Base-by-base conservation (phyloP, 2,888 invertebrate genomes). In the Diaperis boleti region DNA sequence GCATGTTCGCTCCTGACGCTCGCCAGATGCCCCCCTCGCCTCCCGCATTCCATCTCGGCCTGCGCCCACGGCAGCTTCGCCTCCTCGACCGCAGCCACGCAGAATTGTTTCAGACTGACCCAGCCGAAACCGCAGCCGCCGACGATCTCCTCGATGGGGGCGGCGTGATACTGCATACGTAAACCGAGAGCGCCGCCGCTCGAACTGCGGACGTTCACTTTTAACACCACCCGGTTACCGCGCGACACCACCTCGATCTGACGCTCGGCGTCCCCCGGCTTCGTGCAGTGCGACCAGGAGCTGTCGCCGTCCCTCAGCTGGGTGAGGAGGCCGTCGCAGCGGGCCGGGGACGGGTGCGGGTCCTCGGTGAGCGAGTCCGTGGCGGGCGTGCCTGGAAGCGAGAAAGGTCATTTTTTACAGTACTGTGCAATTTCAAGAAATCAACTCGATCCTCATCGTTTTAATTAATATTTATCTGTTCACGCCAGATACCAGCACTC, bases 101-200 rank as follows among this genome's bases (percentile, higher is more conserved):
- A 91, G 77, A 88, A 88, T 69, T 88, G 88, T 44, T 86, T 85
- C 62, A 88, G 82, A 1, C 87, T 81, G 61, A 90, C 86, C 89
- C 90, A 91, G 0, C 90, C 90, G 69, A 88, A 91, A 41, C 87
- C 88, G 78, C 91, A 91, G 67, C 85, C 84, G 0, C 87, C 87
- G 15, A 88, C 86, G 1, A 89, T 78, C 15, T 86, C 87, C 3
- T 85, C 84, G 1, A 89, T 79, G 1, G 87, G 84, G 69, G 87
- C 86, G 44, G 89, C 88, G 78, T 85, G 84, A 82, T 89, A 90
- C 78, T 85, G 85, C 60, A 88, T 84, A 68, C 85, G 85, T 69
- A 89, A 71, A 13, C 75, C 73, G 44, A 79, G 64, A 22, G 70
- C 69, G 59, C 70, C 54, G 47, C 65, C 64, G 56, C 18, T 20